A percentile compares a stretch with the other conserved stretches of the same genome.
These are phyloP conservation scores for Lochmaea crataegi DNA, from an alignment of 2,888 invertebrate species.

Conservation along the genomic window DNA sequence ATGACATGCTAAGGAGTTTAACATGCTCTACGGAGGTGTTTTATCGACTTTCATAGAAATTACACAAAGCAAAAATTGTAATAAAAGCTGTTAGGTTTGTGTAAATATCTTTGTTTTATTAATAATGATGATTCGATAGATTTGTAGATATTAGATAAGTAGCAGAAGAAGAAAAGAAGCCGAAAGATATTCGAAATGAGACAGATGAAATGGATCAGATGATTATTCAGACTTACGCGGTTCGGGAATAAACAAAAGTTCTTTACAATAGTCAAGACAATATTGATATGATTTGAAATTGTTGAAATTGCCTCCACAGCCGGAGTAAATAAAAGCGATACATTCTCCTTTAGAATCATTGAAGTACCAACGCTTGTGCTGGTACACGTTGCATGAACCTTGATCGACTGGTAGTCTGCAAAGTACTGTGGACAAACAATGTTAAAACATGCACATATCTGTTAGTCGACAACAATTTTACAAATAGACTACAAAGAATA, in stretches of 20 bases:
- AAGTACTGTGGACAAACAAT: constrained; percentile 66
- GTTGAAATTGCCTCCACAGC: constrained; percentile 90
- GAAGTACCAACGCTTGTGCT: constrained; percentile 78
- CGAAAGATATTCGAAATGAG: not conserved
- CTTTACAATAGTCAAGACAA: constrained; percentile 73
- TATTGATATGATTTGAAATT: constrained; percentile 81
- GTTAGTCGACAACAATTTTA: constrained; percentile 15
- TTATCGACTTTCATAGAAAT: too few species aligned
- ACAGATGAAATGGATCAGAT: not conserved
- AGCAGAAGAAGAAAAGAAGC: not conserved
- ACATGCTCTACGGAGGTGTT: too few species aligned
- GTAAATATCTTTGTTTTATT: too few species aligned
- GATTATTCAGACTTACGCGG: constrained; percentile 55
- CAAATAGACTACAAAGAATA: not conserved
- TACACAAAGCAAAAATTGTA: too few species aligned
- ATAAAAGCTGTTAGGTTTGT: too few species aligned
- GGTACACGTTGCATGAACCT: constrained; percentile 70
- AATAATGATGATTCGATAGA: not conserved
- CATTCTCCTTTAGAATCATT: constrained; percentile 77
- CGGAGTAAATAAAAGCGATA: constrained; percentile 83
- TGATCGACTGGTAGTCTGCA: constrained; percentile 73
- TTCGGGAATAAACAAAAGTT: constrained; percentile 56
- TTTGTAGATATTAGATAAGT: not conserved
- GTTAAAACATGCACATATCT: constrained; percentile 29
- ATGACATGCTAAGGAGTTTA: too few species aligned